Conservation (phyloP, 2,113 vertebrate species). For the Dermatemys mawii region DNA sequence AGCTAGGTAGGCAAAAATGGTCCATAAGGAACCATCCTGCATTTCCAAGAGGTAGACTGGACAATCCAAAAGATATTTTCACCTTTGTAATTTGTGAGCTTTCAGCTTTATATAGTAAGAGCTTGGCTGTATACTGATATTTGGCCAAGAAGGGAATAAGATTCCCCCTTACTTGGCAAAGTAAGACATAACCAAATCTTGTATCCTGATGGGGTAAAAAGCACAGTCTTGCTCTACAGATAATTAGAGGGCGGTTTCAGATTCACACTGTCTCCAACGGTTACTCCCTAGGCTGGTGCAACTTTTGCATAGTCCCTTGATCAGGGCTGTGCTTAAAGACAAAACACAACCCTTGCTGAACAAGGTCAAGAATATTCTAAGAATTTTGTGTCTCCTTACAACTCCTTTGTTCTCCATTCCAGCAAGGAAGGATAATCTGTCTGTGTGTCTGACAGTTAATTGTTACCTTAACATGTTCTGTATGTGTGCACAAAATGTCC, state of each 20-base stretch:
- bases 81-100: not conserved
- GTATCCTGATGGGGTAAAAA: not conserved
- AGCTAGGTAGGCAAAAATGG: not conserved
- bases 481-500: not conserved
- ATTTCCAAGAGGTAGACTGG: not conserved
- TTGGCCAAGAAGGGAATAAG: not conserved
- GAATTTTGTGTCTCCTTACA: not conserved
- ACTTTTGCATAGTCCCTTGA: not conserved
- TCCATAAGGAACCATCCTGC: accelerated
- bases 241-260: not conserved
- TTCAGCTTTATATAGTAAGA: not conserved
- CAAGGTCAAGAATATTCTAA: not conserved
- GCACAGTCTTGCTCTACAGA: not conserved
- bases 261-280: not conserved
- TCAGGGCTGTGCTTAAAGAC: not conserved
- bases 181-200: not conserved
- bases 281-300: not conserved
- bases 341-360: not conserved
- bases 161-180: not conserved
- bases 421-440: not conserved
- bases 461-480: not conserved
- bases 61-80: not conserved
- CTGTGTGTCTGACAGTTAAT: not conserved
- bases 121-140: not conserved
- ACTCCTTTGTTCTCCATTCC: not conserved